Conservation (phyloP, 2,888 invertebrate genomes). For the Drosophila cognata region DNA sequence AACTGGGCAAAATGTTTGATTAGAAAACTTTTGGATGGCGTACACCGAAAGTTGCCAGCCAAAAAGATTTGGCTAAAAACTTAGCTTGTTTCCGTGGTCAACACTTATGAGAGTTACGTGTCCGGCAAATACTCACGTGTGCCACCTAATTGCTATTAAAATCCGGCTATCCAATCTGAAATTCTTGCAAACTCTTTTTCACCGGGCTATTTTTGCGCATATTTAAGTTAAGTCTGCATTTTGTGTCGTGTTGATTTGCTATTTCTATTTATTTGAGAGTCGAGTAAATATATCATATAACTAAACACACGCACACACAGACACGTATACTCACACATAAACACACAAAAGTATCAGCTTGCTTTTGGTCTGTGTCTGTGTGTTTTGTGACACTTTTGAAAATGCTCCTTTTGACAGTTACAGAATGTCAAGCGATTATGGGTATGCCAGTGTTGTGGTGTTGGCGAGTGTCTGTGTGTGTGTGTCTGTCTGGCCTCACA, state of each 20-base stretch:
- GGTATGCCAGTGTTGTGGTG: slow-evolving; percentile 3
- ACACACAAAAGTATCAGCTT: neutral
- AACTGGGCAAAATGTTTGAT: slow-evolving; percentile 68
- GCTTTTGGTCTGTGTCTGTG: neutral
- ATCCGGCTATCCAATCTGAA: slow-evolving; percentile 13
- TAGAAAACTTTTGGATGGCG: slow-evolving; percentile 63
- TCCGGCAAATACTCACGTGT: slow-evolving; percentile 18
- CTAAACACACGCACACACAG: slow-evolving; percentile 19
- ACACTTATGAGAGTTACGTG: slow-evolving; percentile 47
- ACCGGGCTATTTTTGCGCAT: neutral
- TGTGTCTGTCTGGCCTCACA: slow-evolving; percentile 13
- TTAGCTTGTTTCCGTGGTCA: slow-evolving; percentile 32
- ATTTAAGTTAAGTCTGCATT: slow-evolving; percentile 23
- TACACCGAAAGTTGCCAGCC: slow-evolving; percentile 41
- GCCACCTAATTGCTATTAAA: slow-evolving; percentile 41
- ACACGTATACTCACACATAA: slow-evolving; percentile 2
- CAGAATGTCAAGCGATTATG: slow-evolving; percentile 64
- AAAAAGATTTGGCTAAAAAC: slow-evolving; percentile 60
- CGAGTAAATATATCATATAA: slow-evolving; percentile 50
- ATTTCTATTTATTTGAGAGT: slow-evolving; percentile 41
- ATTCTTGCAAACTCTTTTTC: neutral
- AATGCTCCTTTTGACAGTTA: slow-evolving; percentile 56
- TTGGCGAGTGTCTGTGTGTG: neutral
- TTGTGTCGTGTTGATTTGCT: slow-evolving; percentile 21
- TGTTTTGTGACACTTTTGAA: slow-evolving; percentile 33